Conservation (phyloP, 2,888 invertebrate genomes). For the Rhagophthalmus giganteus region DNA sequence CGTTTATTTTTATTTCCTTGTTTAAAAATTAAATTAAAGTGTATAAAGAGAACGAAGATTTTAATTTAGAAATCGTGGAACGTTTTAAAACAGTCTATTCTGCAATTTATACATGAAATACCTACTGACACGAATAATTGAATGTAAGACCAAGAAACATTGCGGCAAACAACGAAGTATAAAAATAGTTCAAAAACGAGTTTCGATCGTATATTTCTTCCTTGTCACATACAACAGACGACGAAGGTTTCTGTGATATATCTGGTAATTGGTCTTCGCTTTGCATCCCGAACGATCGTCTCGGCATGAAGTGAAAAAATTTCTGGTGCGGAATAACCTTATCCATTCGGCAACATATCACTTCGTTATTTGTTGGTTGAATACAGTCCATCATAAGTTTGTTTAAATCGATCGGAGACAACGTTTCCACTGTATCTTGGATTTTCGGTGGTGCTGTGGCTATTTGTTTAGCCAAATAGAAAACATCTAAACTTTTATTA, state of each 20-base stretch:
- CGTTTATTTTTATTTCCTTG: no score
- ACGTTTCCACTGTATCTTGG: neutral
- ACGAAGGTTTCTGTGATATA: no score
- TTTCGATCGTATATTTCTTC: neutral
- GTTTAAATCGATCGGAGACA: neutral
- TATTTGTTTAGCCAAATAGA: neutral
- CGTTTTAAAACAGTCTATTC: neutral
- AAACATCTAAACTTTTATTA: neutral
- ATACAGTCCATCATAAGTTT: neutral
- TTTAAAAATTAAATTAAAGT: no score
- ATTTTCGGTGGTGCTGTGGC: no score
- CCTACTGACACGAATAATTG: constrained; percentile 24
- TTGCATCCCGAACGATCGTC: neutral
- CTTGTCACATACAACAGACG: neutral
- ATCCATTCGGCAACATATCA: constrained; percentile 3
- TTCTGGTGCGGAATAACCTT: neutral
- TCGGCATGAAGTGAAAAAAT: neutral
- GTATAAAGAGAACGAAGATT: no score
- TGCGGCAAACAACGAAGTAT: constrained; percentile 11
- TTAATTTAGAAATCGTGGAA: no score
- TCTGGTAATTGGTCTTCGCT: neutral
- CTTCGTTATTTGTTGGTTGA: neutral
- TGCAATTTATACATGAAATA: neutral
- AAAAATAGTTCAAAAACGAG: constrained; percentile 12
- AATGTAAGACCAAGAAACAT: constrained; percentile 24